Percentiles rank a stretch among this genome's conserved stretches.
Evolutionary conservation across 2,888 invertebrate species (phyloP).

Genomic region (Drosophila hawaiiensis): DNA sequence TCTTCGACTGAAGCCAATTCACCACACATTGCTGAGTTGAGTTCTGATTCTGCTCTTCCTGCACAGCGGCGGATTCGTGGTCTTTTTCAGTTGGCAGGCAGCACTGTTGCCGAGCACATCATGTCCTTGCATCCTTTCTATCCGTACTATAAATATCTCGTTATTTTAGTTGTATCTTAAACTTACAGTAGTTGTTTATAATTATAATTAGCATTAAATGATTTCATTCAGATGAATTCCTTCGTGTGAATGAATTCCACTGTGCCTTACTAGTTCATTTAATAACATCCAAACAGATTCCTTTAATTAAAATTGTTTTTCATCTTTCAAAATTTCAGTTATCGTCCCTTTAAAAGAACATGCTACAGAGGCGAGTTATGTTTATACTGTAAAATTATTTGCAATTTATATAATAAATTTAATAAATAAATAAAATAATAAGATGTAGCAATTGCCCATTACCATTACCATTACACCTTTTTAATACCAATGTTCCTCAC

Average conservation of each 20-base stretch:
- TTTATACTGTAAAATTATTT: not conserved
- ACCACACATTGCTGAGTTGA: constrained; percentile 43
- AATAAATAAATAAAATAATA: not conserved
- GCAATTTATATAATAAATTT: not conserved
- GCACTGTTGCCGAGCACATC: constrained; percentile 29
- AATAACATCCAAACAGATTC: not conserved
- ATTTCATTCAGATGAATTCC: not conserved
- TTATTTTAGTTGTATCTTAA: not conserved
- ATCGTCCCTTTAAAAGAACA: not conserved
- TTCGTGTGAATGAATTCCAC: too few species aligned
- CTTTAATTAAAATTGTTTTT: not conserved
- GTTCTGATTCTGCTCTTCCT: constrained; percentile 10
- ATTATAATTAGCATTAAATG: not conserved
- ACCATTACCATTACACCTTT: not conserved
- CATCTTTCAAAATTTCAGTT: not conserved
- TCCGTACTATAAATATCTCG: not conserved
- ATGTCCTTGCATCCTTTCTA: not conserved
- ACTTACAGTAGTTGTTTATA: not conserved
- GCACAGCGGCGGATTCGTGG: not conserved
- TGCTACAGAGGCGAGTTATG: not conserved
- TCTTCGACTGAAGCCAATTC: constrained; percentile 20
- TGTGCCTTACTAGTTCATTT: not conserved
- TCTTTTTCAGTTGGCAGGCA: constrained; percentile 32
- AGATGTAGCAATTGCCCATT: not conserved
- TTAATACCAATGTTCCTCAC: not conserved